Evolutionary conservation across 2,113 vertebrate species (phyloP), one percentile per base, ranked within the genome.

Genomic region (Upupa epops): DNA sequence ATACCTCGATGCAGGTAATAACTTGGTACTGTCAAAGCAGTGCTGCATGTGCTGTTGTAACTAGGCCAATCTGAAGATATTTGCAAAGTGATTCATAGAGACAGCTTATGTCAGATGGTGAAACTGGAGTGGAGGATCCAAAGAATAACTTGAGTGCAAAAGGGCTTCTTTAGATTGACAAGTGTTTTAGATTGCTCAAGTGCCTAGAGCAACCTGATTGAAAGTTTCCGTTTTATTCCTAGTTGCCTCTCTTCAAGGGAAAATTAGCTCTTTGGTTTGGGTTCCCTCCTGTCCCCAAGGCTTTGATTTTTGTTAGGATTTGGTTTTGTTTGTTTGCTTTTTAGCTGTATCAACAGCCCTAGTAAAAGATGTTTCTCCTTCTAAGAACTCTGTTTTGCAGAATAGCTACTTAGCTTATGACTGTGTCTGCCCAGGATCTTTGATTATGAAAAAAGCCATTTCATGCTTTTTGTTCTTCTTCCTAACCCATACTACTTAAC

Each of bases 1-100:
- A 95, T 99, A 99, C 86, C 97, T 99, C 65, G 98, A 99, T 40
- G 94, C 99, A 97, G 99, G 99, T 99, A 96, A 82, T 74, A 79
- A 28, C 7, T 83, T 77, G 5, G 46, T 86, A 5, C 29, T 60
- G 34, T 82, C 51, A 48, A 78, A 21, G 17, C 13, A 48, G 22
- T 0, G 0, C 34, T 19, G 17, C 12, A 3, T 48, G 32, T 61
- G 51, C 51, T 46, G 51, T 25, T 77, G 48, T 28, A 31, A 24
- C 21, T 42, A 31, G 40, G n/a, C 32, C 76, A 15, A 20, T 22
- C 17, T 37, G 64, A 65, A 76, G 56, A 8, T 52, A 19, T 56
- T 71, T 74, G 29, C 9, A 0, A 45, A 58, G 28, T 16, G 48
- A 9, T 45, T 63, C 63, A 21, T 56, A 28, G 21, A 28, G 13